Percentiles rank a stretch among this genome's conserved stretches.
Evolutionary conservation across 1,140 invertebrate genomes (phyloP).

Genomic region (Ceratosolen solmsi): DNA sequence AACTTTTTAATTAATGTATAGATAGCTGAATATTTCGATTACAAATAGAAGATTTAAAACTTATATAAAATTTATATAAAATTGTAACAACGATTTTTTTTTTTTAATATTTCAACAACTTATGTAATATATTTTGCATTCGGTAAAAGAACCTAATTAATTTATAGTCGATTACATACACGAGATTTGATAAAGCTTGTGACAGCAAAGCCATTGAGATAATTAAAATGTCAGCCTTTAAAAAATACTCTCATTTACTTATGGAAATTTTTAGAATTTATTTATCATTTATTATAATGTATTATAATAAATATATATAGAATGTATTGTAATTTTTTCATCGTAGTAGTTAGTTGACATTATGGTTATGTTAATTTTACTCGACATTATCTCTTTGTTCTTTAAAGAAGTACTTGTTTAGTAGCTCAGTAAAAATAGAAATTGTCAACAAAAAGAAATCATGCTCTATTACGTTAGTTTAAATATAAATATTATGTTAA

Average conservation of each 20-base stretch:
- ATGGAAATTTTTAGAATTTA: neutral
- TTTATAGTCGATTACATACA: neutral
- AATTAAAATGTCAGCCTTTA: neutral
- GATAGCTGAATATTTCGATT: too few species aligned
- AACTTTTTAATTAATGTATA: too few species aligned
- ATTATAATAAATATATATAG: too few species aligned
- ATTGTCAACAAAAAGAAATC: neutral
- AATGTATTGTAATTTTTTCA: neutral
- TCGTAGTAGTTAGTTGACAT: neutral
- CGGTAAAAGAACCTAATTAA: neutral
- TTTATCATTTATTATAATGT: neutral
- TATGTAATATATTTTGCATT: neutral
- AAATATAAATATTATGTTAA: neutral
- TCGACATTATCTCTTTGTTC: slow-evolving; percentile 7
- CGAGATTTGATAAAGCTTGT: neutral
- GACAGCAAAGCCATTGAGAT: neutral
- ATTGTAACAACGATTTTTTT: too few species aligned
- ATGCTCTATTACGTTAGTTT: neutral
- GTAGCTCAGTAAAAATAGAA: slow-evolving; percentile 18
- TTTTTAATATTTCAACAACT: too few species aligned
- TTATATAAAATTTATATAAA: too few species aligned
- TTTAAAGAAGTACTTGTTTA: slow-evolving; percentile 25
- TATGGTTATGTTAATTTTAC: slow-evolving; percentile 14
- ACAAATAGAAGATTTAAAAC: too few species aligned
- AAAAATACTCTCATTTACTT: neutral